Base-by-base conservation (phyloP, 2,888 invertebrate species). In the Odiellus spinosus region DNA sequence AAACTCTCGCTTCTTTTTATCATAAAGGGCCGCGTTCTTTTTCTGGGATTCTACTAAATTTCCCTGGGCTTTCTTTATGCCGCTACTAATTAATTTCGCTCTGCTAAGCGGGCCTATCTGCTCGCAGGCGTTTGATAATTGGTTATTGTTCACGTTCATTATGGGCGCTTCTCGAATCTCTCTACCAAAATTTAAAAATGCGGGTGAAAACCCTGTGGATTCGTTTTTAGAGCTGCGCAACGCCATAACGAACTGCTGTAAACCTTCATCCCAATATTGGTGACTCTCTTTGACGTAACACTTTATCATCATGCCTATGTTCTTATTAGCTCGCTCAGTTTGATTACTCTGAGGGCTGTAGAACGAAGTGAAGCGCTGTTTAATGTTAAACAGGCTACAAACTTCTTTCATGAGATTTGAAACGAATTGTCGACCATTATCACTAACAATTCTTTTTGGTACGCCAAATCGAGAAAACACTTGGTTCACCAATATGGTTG, bases 311-410 rank as follows among this genome's bases (percentile, higher is more conserved):
- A 41, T 40, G 14, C 40, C 48, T 6, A 46, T 33, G 17, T 45
- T 43, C 1, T 43, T 32, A 15, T 50, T 45, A 32, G 44, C 43
- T 2, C 42, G 4, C 15, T 50, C 48, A 1, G 47, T 43, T 3
- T 45, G 52, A n/a, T 52, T 50, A 12, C 41, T 45, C 26, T 47
- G 40, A 1, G 42, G 49, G 33, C 45, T 40, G 14, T 50, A 51
- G 4, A 39, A 17, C 6, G 48, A 38, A 11, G 26, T 39, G 11
- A 18, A 34, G 14, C 8, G 12, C 17, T 49, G 17, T 8, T 21
- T n/a, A 15, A 45, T 39, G 8, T 44, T 38, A 10, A 45, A 14
- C 2, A 19, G 10, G 19, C n/a, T 33, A 8, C 1, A 19, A 8
- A 17, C 14, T 19, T 33, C 18, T 33, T 40, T 8, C 42, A 34